Base-by-base conservation (phyloP, 2,113 vertebrate genomes). In the Colistium nudipinnis region DNA sequence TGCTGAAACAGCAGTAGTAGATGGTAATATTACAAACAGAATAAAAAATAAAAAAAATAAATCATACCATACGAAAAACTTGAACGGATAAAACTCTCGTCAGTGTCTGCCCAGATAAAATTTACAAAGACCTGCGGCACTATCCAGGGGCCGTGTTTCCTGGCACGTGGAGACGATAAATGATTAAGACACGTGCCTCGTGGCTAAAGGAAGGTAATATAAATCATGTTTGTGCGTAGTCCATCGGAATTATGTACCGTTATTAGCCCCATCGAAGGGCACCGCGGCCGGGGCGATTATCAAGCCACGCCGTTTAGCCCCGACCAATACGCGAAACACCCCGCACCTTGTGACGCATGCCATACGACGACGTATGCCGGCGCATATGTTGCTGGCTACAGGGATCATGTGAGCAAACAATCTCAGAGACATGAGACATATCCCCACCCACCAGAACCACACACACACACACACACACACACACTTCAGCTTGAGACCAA, bases 231-330 rank as follows among this genome's bases (percentile, higher is more conserved):
- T 70, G 30, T 68, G 55, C 78, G 51, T 17, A 51, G 44, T 62
- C 61, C 27, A 17, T 67, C 16, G 38, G 7, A 36, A 62, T 83
- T 74, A 65, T 41, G 28, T 25, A 11, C 39, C 9, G 36, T 79
- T 68, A 78, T n/a, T n/a, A n/a, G n/a, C 41, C 69, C 70, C 72
- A 64, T 83, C 74, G 65, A 28, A 48, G 52, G 6, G 7, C 27
- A 75, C 51, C 62, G 68, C 78, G 74, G 62, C 67, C 49, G 25
- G 25, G 25, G 25, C 62, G 48, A 54, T 73, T 71, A 67, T 43
- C 54, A 62, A 70, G 57, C 54, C 27, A 20, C 41, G 38, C 67
- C 61, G 24, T 49, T 70, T 28, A 61, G 17, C 10, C 45, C 61
- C n/a, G 57, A 80, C 55, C 54, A 28, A 52, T 35, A 41, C 31